Base-by-base conservation (phyloP, 2,113 vertebrate species). In the Acinonyx jubatus region DNA sequence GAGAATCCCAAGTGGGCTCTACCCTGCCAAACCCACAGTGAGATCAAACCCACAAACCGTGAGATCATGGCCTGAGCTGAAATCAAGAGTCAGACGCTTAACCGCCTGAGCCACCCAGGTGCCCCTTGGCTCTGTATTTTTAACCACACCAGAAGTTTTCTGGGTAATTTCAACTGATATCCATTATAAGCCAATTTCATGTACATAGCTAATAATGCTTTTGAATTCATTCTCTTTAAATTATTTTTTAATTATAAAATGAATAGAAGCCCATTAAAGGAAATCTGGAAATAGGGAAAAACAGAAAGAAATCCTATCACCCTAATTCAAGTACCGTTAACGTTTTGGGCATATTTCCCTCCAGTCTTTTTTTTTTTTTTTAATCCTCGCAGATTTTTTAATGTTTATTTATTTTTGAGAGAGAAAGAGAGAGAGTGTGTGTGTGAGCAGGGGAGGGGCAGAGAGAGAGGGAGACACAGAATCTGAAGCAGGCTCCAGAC, bases 241-340 rank as follows among this genome's bases (percentile, higher is more conserved):
- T 76, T 87, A 61, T 25, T 41, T 78, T 91, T 50, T 38, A 73
- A 92, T 89, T 88, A 48, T 57, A 88, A 96, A 92, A 88, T 36
- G 66, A 80, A 27, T 36, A 80, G 55, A 80, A 81, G 31, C 31
- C 66, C 33, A 13, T 78, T 94, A 89, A 91, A 95, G 41, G 82
- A 95, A 94, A 81, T 41, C 73, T 82, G 36, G 89, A 91, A 78
- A 69, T 74, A 90, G 52, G 71, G 50, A 68, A 78, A 96, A 86
- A 55, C 23, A 36, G 41, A 92, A 74, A 97, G 88, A 92, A 57
- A 78, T 79, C 11, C 48, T 3, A 63, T 91, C 69, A 14, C 19
- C 36, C 4, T 57, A 61, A 48, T 80, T 52, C 76, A 89, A 82
- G n/a, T 21, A 27, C 63, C 82, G 5, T 61, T 86, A 38, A 74